These are phyloP conservation scores for Pterocles gutturalis DNA, from an alignment of 2,113 vertebrate species.

Conservation along the genomic window DNA sequence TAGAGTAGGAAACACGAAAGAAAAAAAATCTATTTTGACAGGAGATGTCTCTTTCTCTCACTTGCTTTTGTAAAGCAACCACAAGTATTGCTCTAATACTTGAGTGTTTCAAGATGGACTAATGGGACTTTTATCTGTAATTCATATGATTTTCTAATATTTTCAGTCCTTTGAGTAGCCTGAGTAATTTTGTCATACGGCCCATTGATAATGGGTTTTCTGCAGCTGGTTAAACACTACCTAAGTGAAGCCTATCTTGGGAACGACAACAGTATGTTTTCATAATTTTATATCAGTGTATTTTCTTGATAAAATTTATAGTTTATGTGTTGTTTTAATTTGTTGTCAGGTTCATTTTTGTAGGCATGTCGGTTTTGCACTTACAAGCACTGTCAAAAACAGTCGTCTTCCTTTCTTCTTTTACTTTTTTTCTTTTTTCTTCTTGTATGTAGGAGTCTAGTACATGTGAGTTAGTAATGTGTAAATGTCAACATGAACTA, in stretches of 20 bases:
- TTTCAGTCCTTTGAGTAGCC: constrained; percentile 25
- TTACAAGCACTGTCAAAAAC: background rate
- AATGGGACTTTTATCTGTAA: constrained; percentile 24
- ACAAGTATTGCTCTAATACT: background rate
- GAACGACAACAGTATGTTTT: background rate
- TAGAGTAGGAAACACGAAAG: background rate
- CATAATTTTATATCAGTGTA: background rate
- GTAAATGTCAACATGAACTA: background rate
- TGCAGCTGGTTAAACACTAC: background rate
- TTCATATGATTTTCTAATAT: background rate
- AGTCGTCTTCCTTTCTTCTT: background rate
- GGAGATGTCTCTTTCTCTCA: background rate
- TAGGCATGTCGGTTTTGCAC: background rate
- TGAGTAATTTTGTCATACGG: background rate
- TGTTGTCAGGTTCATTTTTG: background rate
- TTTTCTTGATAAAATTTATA: constrained; percentile 12
- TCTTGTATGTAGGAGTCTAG: background rate
- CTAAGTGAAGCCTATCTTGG: background rate
- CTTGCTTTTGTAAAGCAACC: background rate
- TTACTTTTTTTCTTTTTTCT: background rate
- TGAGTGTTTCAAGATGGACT: background rate
- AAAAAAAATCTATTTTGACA: constrained; percentile 27
- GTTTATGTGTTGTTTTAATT: background rate
- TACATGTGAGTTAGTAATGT: background rate
- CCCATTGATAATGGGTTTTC: constrained; percentile 12